Evolutionary conservation across 1,140 invertebrate genomes (phyloP).

Genomic region (Pseudoatta argentina): DNA sequence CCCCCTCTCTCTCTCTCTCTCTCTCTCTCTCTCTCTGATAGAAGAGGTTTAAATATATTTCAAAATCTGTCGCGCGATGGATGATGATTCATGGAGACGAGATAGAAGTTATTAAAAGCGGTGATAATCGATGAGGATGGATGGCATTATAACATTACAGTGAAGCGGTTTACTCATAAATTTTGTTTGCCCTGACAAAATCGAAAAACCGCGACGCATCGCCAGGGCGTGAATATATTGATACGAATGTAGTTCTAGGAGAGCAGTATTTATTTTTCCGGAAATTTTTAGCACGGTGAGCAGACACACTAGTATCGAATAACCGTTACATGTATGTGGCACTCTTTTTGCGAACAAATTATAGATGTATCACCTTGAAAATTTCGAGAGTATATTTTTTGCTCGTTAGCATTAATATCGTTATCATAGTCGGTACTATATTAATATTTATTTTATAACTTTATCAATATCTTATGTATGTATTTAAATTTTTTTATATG

Average conservation of each 20-base stretch:
- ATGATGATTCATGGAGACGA: slow-evolving; percentile 67
- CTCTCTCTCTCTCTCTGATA: neutral
- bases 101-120: slow-evolving; percentile 73
- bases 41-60: slow-evolving; percentile 61
- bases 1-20: neutral
- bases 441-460: neutral
- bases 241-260: slow-evolving; percentile 29
- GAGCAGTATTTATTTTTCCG: slow-evolving; percentile 53
- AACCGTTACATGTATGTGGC: slow-evolving; percentile 14
- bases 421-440: neutral
- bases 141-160: slow-evolving; percentile 71
- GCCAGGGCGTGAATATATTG: slow-evolving; percentile 37
- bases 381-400: slow-evolving; percentile 6
- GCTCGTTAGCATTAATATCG: slow-evolving; percentile 9
- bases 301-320: slow-evolving; percentile 47
- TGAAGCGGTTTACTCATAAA: slow-evolving; percentile 70
- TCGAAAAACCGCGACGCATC: slow-evolving; percentile 68
- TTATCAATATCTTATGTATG: slow-evolving; percentile 8
- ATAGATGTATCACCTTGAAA: slow-evolving; percentile 40
- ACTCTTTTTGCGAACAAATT: slow-evolving; percentile 43
- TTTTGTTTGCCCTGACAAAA: slow-evolving; percentile 69
- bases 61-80: slow-evolving; percentile 48
- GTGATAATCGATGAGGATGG: slow-evolving; percentile 75
- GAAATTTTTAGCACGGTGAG: slow-evolving; percentile 53
- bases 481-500: neutral